These are phyloP conservation scores for Leptinotarsa haldemani DNA, from an alignment of 2,888 invertebrate species.

Conservation along the genomic window DNA sequence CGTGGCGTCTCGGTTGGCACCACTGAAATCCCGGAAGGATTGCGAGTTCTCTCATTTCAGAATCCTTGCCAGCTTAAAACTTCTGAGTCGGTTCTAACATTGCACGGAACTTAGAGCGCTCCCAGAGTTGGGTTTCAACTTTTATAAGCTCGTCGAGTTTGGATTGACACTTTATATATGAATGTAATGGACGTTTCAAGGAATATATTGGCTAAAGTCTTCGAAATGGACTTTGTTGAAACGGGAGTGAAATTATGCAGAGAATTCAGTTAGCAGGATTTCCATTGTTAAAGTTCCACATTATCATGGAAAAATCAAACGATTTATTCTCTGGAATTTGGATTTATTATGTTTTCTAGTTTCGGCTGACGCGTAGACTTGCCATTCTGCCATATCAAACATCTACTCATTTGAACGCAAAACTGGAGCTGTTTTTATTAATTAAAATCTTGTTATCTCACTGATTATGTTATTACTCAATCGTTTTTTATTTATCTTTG, in stretches of 20 bases:
- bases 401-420: too few species aligned
- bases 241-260: not conserved
- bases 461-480: too few species aligned
- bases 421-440: too few species aligned
- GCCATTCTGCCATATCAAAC: too few species aligned
- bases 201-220: not conserved
- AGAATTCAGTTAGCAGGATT: not conserved
- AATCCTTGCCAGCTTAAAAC: conserved; percentile 52
- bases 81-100: conserved; percentile 50
- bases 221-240: conserved; percentile 9
- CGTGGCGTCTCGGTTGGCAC: conserved; percentile 47
- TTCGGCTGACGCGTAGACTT: too few species aligned
- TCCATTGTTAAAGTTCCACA: not conserved
- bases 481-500: too few species aligned
- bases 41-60: conserved; percentile 51
- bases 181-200: not conserved
- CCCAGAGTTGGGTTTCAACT: not conserved
- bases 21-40: conserved; percentile 51
- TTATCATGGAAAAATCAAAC: not conserved
- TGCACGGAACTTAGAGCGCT: conserved; percentile 40
- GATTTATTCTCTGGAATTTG: too few species aligned
- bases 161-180: conserved; percentile 12
- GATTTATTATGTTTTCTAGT: too few species aligned
- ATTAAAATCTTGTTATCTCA: too few species aligned
- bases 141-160: conserved; percentile 10